Evolutionary conservation across 2,113 vertebrate species (phyloP).

Genomic region (Tyrannus savana): DNA sequence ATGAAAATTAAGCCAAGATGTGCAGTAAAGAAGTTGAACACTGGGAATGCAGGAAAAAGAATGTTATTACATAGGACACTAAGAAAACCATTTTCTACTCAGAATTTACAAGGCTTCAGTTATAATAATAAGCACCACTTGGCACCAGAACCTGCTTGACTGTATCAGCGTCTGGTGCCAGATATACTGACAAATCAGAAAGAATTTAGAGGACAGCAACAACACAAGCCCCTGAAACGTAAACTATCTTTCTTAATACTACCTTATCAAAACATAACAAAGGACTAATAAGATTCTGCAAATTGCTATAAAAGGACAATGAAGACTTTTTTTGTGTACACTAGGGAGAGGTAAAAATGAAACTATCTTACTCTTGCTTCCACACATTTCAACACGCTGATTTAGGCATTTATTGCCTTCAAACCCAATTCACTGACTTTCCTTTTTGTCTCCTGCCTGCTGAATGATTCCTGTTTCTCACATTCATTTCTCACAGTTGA

Average conservation of each 20-base stretch:
- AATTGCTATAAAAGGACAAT: background rate
- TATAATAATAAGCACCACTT: background rate
- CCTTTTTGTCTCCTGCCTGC: background rate
- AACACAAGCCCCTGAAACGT: background rate
- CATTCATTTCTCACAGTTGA: background rate
- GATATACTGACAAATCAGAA: background rate
- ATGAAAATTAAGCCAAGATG: background rate
- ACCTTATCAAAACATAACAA: background rate
- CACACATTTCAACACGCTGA: background rate
- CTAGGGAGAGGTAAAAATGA: background rate
- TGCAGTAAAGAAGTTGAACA: background rate
- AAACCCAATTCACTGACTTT: background rate
- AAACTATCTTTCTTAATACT: background rate
- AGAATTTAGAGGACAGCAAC: background rate
- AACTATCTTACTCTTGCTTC: background rate
- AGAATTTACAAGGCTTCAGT: background rate
- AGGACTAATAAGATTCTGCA: background rate
- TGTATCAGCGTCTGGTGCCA: background rate
- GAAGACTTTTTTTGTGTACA: background rate
- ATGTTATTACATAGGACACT: rapidly evolving
- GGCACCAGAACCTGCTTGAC: background rate
- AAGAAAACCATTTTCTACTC: background rate
- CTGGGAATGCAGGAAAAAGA: background rate
- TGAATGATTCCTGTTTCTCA: background rate
- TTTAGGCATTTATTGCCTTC: background rate